Conservation (phyloP, 2,113 vertebrate genomes). For the Gobio gobio region DNA sequence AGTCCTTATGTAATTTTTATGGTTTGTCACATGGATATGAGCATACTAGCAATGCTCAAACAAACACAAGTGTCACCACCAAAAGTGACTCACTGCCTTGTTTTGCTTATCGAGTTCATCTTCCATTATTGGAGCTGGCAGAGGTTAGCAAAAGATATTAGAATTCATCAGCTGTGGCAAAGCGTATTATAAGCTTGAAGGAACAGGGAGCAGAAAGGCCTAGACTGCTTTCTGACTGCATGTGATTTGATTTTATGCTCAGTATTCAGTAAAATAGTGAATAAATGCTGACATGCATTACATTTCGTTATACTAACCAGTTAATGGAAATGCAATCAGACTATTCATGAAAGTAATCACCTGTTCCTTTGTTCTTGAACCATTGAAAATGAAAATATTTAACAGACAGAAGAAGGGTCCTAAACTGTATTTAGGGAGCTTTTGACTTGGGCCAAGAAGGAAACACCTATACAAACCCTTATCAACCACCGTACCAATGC, state of each 20-base stretch:
- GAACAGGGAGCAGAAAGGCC: neutral
- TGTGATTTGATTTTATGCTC: conserved; percentile 30
- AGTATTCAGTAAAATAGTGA: neutral
- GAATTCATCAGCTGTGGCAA: conserved; percentile 28
- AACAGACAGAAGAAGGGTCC: neutral
- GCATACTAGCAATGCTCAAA: neutral
- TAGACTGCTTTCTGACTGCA: conserved; percentile 1
- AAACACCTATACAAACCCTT: no score
- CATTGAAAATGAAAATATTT: neutral
- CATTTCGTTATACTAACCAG: neutral
- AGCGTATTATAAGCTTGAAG: conserved; percentile 10
- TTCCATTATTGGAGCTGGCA: conserved; percentile 35
- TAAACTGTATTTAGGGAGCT: neutral
- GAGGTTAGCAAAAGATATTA: conserved; percentile 40
- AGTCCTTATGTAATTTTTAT: conserved; percentile 9
- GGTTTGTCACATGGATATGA: neutral
- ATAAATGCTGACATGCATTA: neutral
- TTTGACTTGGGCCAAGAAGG: no score
- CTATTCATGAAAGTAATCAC: neutral
- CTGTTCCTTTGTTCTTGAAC: neutral
- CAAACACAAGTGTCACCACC: neutral
- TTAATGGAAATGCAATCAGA: neutral
- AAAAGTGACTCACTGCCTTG: conserved; percentile 18
- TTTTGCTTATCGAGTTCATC: conserved; percentile 30
- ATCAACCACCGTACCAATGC: no score